These are phyloP conservation scores for Tricholauxania praeusta DNA, from an alignment of 2,888 invertebrate genomes.

Conservation along the genomic window DNA sequence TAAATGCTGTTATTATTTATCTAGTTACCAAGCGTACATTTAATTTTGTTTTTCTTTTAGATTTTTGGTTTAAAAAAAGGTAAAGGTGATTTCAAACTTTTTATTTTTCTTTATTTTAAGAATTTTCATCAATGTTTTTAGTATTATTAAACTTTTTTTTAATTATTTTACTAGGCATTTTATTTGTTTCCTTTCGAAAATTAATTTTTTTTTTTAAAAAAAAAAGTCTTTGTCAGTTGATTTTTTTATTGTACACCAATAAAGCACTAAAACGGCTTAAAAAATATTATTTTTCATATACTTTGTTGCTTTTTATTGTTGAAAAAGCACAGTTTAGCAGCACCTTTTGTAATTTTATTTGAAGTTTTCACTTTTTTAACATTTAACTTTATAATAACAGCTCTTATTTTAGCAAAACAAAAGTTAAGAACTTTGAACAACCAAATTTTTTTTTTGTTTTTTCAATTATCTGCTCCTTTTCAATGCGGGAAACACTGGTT, in stretches of 20 bases:
- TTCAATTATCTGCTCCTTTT: neutral
- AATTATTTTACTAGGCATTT: neutral
- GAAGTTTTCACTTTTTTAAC: no score
- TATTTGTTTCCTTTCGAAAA: neutral
- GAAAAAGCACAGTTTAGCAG: conserved; percentile 3
- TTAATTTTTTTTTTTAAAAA: neutral
- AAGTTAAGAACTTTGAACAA: conserved; percentile 42
- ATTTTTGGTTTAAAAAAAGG: no score
- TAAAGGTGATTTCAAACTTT: no score
- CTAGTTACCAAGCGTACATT: no score
- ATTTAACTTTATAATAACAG: conserved; percentile 40
- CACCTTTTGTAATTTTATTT: conserved; percentile 37
- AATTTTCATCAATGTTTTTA: neutral
- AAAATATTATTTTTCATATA: conserved; percentile 10
- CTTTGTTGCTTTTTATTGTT: conserved; percentile 6
- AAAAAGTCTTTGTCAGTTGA: conserved; percentile 9
- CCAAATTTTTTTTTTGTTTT: conserved; percentile 38
- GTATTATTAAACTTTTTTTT: neutral
- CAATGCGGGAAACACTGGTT: neutral
- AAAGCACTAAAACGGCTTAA: conserved; percentile 58
- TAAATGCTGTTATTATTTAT: no score
- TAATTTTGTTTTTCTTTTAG: no score
- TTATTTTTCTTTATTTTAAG: no score
- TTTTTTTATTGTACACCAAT: conserved; percentile 41
- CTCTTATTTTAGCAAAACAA: conserved; percentile 27